These are phyloP conservation scores for Ceyx margarethae DNA, from an alignment of 2,113 vertebrate species.

Conservation along the genomic window DNA sequence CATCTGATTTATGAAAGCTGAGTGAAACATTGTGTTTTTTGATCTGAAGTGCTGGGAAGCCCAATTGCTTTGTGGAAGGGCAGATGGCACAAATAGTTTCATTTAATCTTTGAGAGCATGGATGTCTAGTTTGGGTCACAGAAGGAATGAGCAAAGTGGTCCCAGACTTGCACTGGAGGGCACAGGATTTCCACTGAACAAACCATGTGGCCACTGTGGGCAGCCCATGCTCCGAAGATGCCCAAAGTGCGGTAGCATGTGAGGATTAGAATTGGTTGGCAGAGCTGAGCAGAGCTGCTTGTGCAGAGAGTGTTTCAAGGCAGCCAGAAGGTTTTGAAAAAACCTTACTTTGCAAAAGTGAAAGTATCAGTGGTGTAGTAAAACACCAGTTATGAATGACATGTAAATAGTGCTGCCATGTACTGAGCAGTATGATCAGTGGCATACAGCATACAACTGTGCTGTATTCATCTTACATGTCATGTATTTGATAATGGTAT, in stretches of 20 bases:
- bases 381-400: conserved; percentile 5
- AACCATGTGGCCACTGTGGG: background rate
- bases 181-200: background rate
- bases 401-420: background rate
- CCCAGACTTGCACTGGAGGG: background rate
- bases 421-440: background rate
- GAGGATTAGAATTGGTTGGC: background rate
- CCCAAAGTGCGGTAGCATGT: accelerated
- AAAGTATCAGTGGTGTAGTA: background rate
- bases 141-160: background rate
- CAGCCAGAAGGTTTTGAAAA: background rate
- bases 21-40: background rate
- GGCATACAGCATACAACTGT: background rate
- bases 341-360: background rate
- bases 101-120: background rate
- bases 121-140: background rate
- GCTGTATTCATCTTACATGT: background rate
- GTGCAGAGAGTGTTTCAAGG: background rate
- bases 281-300: background rate
- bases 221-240: background rate
- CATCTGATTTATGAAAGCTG: background rate
- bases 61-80: background rate
- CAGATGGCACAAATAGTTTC: conserved; percentile 27
- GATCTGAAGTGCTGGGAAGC: background rate
- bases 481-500: background rate